Conservation (phyloP, 2,888 invertebrate species). For the Cheilosia vernalis region DNA sequence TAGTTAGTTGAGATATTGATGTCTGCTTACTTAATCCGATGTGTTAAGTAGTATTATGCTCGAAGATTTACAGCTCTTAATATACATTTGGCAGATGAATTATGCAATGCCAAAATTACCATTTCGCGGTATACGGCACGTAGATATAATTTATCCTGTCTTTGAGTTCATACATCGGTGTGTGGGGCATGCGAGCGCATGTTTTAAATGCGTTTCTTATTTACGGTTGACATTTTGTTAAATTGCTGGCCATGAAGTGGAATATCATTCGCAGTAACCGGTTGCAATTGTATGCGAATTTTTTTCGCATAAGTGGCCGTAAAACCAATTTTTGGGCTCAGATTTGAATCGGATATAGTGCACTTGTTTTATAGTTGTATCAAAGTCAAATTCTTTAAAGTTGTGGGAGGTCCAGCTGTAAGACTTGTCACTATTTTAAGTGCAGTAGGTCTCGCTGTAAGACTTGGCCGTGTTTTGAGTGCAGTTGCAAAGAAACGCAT, state of each 20-base stretch:
- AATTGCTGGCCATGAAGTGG: conserved; percentile 11
- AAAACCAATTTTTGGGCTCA: too few species aligned
- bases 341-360: too few species aligned
- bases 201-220: not conserved
- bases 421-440: too few species aligned
- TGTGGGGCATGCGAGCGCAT: not conserved
- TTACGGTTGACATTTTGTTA: conserved; percentile 14
- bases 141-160: conserved; percentile 12
- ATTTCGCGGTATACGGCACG: conserved; percentile 26
- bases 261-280: not conserved
- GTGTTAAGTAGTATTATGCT: conserved; percentile 7
- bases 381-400: too few species aligned
- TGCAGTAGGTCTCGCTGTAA: too few species aligned
- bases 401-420: too few species aligned
- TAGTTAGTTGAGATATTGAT: conserved; percentile 27
- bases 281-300: not conserved
- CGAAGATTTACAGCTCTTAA: conserved; percentile 34
- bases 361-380: too few species aligned
- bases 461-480: too few species aligned
- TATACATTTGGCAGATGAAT: conserved; percentile 45
- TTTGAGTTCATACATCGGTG: not conserved
- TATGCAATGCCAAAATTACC: conserved; percentile 43
- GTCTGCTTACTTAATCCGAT: conserved; percentile 28
- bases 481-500: too few species aligned
- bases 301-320: too few species aligned